Percentiles rank a stretch among this genome's conserved stretches.
Evolutionary conservation across 2,797 vertebrate genomes (phyloP).

Genomic region (Acridotheres tristis): DNA sequence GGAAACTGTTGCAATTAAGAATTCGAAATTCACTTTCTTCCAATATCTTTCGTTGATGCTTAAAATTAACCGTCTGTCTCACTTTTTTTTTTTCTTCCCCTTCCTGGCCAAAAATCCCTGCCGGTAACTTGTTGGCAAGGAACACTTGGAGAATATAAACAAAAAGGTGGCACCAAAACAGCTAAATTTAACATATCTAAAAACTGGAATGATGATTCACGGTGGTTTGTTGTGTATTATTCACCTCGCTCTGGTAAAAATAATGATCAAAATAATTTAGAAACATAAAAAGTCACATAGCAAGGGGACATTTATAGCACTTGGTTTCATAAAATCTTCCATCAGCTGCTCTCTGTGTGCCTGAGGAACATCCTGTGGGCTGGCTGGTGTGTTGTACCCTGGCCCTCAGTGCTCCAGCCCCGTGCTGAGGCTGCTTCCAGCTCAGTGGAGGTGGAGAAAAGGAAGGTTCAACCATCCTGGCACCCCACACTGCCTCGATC

Average conservation of each 20-base stretch:
- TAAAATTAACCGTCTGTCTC: slow-evolving; percentile 22
- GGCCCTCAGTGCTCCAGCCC: neutral
- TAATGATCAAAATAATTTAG: slow-evolving; percentile 48
- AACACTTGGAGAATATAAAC: slow-evolving; percentile 50
- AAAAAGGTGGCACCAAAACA: slow-evolving; percentile 46
- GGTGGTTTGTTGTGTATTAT: slow-evolving; percentile 40
- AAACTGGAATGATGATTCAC: slow-evolving; percentile 47
- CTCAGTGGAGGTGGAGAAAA: neutral
- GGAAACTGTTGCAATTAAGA: slow-evolving; percentile 23
- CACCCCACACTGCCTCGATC: neutral
- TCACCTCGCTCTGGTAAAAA: slow-evolving; percentile 23
- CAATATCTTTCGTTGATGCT: neutral
- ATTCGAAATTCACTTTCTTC: slow-evolving; percentile 34
- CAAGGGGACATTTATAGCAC: slow-evolving; percentile 3
- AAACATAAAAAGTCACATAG: neutral
- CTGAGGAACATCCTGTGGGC: slow-evolving; percentile 5
- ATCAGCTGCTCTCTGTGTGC: neutral
- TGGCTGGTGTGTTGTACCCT: neutral
- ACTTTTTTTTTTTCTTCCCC: neutral
- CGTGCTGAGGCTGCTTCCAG: neutral
- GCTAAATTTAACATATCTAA: slow-evolving; percentile 52
- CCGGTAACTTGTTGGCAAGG: slow-evolving; percentile 48
- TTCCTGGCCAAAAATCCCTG: slow-evolving; percentile 44
- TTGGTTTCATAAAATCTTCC: slow-evolving; percentile 20
- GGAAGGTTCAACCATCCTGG: neutral